Base-by-base conservation (phyloP, 2,888 invertebrate genomes). In the Perizoma affinitatum region DNA sequence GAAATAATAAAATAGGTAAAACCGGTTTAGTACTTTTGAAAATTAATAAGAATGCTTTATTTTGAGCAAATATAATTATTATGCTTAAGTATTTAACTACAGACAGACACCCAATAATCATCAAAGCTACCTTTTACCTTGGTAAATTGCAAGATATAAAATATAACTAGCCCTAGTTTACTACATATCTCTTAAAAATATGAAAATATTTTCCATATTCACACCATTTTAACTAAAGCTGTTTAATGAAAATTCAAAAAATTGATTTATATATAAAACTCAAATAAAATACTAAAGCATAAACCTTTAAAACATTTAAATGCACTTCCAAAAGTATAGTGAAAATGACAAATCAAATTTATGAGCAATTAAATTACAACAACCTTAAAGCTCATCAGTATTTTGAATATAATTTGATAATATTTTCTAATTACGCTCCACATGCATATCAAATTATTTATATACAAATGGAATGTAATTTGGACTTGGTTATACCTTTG, bases 401-500 rank as follows among this genome's bases (percentile, higher is more conserved):
- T 65, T 80, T 83, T 82, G 83, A 55, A 61, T 60, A 61, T 54
- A 56, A 47, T 57, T 56, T 66, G 47, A 52, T 53, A 51, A 60
- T 61, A 61, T 61, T 62, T 45, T 44, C 53, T 67, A 54, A 51
- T 54, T 59, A 58, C 42, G 11, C 36, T 47, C 61, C 67, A 67
- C 61, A 67, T 64, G 63, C 45, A 59, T 45, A 48, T 51, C 45
- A 43, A 58, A 55, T 64, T 54, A 61, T 61, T 58, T 89, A 89
- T 88, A 74, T 88, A 90, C 87, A 86, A 81, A 79, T 90, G 91
- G 91, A 91, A 91, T 91, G 91, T 90, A 83, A 84, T 84, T 85
- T 91, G 88, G 90, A 91, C 91, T 86, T 78, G 73, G 72, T 79
- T 81, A 83, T 81, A 88, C 83, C 80, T 78, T 80, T 80, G 76